These are phyloP conservation scores for Mastomys coucha DNA, from an alignment of 2,113 vertebrate genomes.

Conservation along the genomic window DNA sequence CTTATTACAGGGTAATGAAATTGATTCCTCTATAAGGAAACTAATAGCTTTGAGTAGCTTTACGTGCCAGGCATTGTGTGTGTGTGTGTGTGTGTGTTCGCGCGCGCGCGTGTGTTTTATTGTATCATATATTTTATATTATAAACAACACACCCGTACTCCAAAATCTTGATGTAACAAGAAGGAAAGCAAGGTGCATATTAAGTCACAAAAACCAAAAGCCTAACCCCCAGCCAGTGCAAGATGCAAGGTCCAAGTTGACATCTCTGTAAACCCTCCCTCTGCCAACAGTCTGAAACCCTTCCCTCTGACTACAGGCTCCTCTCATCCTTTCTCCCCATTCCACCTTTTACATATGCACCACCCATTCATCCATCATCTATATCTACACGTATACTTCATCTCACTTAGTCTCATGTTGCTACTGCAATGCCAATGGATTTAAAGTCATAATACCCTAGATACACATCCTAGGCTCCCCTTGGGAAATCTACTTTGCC, in stretches of 20 bases:
- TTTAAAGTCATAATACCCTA: not conserved
- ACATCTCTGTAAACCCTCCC: not conserved
- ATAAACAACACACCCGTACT: not conserved
- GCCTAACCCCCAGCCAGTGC: not conserved
- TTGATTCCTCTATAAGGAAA: slow-evolving; percentile 42
- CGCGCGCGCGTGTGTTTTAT: not conserved
- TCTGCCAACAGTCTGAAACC: not conserved
- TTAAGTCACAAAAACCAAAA: not conserved
- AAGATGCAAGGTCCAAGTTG: not conserved
- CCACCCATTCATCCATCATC: not conserved
- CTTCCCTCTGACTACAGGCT: not conserved
- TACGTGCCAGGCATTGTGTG: not conserved
- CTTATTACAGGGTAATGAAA: slow-evolving; percentile 35
- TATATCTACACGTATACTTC: not conserved
- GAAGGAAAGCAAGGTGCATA: not conserved
- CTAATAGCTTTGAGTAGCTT: not conserved
- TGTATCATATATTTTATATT: not conserved
- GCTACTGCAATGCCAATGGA: not conserved
- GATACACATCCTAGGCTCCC: not conserved
- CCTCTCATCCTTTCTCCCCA: not conserved
- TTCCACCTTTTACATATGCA: not conserved
- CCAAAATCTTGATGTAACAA: not conserved
- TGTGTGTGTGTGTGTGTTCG: not conserved
- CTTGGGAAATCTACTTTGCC: slow-evolving; percentile 18
- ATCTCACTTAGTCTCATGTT: slow-evolving; percentile 23